These are phyloP conservation scores for Euphonia xanthogaster DNA, from an alignment of 2,797 vertebrate genomes.

Conservation along the genomic window DNA sequence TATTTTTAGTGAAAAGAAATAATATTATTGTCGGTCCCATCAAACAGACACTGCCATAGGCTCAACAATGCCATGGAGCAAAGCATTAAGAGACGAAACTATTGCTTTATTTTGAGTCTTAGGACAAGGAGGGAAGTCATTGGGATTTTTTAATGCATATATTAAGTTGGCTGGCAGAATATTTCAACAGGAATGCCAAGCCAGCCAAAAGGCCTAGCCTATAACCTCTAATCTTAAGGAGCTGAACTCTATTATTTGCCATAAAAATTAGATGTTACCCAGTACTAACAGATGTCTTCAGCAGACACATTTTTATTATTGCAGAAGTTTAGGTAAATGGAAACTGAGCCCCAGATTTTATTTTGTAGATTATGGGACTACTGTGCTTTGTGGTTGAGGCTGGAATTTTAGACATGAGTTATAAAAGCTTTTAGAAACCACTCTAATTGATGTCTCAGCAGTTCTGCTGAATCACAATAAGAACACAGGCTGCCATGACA, in stretches of 20 bases:
- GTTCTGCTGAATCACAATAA: conserved; percentile 69
- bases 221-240: conserved; percentile 81
- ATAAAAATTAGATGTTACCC: conserved; percentile 82
- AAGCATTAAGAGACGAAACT: conserved; percentile 65
- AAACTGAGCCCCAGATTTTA: conserved; percentile 77
- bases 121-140: conserved; percentile 10
- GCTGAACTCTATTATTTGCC: conserved; percentile 81
- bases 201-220: conserved; percentile 68
- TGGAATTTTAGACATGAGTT: conserved; percentile 74
- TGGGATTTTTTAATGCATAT: conserved; percentile 59
- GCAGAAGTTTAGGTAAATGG: conserved; percentile 78
- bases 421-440: conserved; percentile 68
- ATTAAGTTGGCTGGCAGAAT: conserved; percentile 74
- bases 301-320: conserved; percentile 74
- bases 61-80: conserved; percentile 69
- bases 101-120: conserved; percentile 52
- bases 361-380: conserved; percentile 66
- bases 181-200: conserved; percentile 65
- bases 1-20: conserved; percentile 72
- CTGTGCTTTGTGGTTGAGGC: conserved; percentile 60
- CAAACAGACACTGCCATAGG: conserved; percentile 71
- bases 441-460: conserved; percentile 69
- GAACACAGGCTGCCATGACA: conserved; percentile 28
- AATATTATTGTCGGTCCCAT: conserved; percentile 71
- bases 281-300: conserved; percentile 79